Percentiles rank a stretch among this genome's conserved stretches.
Evolutionary conservation across 2,888 invertebrate genomes (phyloP).

Genomic region (Phortica okadai): DNA sequence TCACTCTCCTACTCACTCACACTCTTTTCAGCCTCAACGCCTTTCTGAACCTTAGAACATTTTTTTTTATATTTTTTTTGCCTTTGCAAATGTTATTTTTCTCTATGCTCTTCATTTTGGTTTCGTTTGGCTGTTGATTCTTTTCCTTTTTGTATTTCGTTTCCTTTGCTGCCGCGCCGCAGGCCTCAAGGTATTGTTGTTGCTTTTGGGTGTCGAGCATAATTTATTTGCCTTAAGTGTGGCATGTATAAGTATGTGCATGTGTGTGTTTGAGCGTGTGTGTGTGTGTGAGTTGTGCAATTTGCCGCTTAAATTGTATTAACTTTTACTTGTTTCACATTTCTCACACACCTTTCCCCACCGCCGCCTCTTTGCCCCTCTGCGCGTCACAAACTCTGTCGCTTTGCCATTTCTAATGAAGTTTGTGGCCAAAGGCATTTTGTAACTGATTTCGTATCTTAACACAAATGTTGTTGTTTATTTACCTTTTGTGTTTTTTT

Average conservation of each 20-base stretch:
- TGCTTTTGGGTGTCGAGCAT: neutral
- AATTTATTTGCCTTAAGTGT: conserved; percentile 10
- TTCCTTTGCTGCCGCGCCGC: too few relatives aligned
- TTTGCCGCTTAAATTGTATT: conserved; percentile 25
- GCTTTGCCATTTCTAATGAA: conserved; percentile 1
- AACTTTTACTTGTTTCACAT: neutral
- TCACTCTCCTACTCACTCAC: neutral
- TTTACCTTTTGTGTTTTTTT: neutral
- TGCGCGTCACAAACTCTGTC: neutral
- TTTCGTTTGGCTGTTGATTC: conserved; percentile 4
- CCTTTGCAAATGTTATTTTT: conserved; percentile 2
- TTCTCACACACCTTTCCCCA: neutral
- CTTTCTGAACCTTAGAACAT: neutral
- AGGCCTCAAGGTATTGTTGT: neutral
- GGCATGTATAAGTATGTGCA: neutral
- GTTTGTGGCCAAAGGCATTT: conserved; percentile 6
- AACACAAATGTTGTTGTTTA: neutral
- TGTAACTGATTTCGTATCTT: neutral
- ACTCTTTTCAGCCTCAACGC: neutral
- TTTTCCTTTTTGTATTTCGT: neutral
- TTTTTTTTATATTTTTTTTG: neutral
- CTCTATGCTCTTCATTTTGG: neutral
- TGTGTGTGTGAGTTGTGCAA: conserved; percentile 13
- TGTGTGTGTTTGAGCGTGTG: neutral
- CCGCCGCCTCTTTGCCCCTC: neutral